Percentiles rank a stretch among this genome's conserved stretches.
Conservation (phyloP, 1,140 invertebrate genomes). For the Bombus polaris region DNA sequence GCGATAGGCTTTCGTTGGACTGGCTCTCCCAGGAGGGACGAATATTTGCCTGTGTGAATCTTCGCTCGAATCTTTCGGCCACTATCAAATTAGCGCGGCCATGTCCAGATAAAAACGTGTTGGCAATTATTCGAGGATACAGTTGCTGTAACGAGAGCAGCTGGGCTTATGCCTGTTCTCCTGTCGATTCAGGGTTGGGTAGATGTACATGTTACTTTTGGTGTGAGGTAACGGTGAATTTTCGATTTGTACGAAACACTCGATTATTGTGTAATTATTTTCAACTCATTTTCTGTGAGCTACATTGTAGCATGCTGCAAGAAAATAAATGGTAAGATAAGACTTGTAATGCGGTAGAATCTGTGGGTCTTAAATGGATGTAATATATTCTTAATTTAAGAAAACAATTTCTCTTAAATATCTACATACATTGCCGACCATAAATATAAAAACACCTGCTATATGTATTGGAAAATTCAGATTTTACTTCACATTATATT, state of each 20-base stretch:
- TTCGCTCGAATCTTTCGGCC: constrained; percentile 16
- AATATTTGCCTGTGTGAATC: constrained; percentile 19
- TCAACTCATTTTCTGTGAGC: too few species aligned
- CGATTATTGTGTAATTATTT: too few species aligned
- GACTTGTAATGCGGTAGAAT: too few species aligned
- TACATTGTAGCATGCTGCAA: too few species aligned
- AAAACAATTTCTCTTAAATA: too few species aligned
- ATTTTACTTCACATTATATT: too few species aligned
- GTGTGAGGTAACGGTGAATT: not conserved
- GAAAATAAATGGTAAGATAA: too few species aligned
- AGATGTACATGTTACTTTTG: not conserved
- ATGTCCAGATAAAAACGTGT: constrained; percentile 46
- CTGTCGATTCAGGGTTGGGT: not conserved
- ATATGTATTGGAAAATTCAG: too few species aligned
- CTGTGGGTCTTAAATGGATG: too few species aligned
- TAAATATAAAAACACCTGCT: too few species aligned
- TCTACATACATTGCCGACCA: too few species aligned
- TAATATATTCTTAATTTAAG: too few species aligned
- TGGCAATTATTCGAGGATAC: constrained; percentile 20
- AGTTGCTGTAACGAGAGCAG: not conserved
- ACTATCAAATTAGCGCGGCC: constrained; percentile 43
- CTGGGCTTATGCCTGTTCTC: not conserved
- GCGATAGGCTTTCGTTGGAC: not conserved
- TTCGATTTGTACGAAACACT: not conserved
- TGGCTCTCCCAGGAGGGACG: constrained; percentile 21